Conservation (phyloP, 2,888 invertebrate species). For the Nemapogon koenigi region DNA sequence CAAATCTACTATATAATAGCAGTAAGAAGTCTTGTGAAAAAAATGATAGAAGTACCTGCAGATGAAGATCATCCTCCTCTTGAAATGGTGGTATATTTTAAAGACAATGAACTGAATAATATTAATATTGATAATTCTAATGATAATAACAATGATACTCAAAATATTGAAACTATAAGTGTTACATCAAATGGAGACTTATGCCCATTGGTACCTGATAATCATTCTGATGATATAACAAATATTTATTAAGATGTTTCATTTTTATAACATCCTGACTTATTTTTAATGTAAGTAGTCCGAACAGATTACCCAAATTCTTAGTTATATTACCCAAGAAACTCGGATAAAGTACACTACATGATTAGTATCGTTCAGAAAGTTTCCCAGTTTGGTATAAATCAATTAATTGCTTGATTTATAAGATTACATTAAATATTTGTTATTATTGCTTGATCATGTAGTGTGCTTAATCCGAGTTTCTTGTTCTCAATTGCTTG, state of each 20-base stretch:
- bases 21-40: slow-evolving; percentile 9
- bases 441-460: too few species aligned
- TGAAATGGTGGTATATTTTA: slow-evolving; percentile 1
- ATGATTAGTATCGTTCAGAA: too few species aligned
- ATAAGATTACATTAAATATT: too few species aligned
- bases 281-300: neutral
- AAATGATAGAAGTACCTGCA: neutral
- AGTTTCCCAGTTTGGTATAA: too few species aligned
- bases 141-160: neutral
- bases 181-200: neutral
- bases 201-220: neutral
- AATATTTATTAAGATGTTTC: neutral
- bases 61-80: neutral
- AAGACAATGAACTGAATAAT: neutral
- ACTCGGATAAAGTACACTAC: too few species aligned
- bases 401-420: too few species aligned
- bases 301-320: too few species aligned
- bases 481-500: too few species aligned
- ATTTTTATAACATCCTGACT: neutral
- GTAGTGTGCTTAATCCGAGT: too few species aligned
- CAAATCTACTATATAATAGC: slow-evolving; percentile 9
- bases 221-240: neutral
- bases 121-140: neutral
- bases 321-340: too few species aligned
- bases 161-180: neutral